A percentile compares a stretch with the other conserved stretches of the same genome.
Evolutionary conservation across 92 coral and sea anemone genomes (phyloP).

Genomic region (Phenganax marumi): DNA sequence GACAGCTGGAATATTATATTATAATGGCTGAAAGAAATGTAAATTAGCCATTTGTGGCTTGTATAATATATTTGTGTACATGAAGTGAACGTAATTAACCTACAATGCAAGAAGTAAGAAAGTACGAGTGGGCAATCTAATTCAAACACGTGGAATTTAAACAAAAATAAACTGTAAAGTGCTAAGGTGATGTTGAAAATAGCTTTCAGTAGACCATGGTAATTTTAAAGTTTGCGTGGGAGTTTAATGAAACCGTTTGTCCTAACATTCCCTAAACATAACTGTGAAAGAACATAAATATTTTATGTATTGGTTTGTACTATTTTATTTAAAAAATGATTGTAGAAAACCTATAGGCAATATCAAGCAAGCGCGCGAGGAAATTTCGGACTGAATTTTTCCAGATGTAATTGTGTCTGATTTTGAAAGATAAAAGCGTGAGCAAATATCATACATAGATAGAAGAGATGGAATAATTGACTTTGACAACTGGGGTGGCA

Average conservation of each 20-base stretch:
- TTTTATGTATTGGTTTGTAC: too few relatives aligned
- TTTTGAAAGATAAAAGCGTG: background rate
- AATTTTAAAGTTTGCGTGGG: too few relatives aligned
- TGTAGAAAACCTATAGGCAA: too few relatives aligned
- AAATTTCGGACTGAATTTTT: too few relatives aligned
- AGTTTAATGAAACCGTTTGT: too few relatives aligned
- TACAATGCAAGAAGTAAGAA: background rate
- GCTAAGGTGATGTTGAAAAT: too few relatives aligned
- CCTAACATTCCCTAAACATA: too few relatives aligned
- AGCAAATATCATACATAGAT: background rate
- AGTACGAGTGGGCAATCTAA: background rate
- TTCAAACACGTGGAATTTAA: constrained; percentile 13
- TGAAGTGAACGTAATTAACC: background rate
- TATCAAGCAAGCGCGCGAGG: too few relatives aligned
- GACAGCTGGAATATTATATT: background rate
- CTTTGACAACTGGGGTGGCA: background rate
- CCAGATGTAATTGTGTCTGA: background rate
- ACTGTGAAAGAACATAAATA: too few relatives aligned
- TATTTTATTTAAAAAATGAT: too few relatives aligned
- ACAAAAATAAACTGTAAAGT: background rate
- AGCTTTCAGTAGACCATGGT: too few relatives aligned
- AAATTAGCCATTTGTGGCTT: background rate
- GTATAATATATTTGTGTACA: background rate
- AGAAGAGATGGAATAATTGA: background rate
- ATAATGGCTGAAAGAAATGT: background rate